Base-by-base conservation (phyloP, 2,888 invertebrate genomes). In the Chirona hameri region DNA sequence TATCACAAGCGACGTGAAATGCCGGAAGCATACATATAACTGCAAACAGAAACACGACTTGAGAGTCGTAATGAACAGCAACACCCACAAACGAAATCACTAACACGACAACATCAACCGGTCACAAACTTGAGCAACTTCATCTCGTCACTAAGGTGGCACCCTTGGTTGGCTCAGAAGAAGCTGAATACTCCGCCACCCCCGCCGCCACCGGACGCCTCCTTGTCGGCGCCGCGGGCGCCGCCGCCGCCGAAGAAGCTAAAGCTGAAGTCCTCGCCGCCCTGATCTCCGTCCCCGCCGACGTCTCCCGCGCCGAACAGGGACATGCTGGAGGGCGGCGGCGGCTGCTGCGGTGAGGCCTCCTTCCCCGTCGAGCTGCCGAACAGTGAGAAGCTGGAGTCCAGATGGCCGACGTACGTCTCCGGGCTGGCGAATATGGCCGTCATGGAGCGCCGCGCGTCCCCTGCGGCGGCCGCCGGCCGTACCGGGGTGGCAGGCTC, bases 251-350 rank as follows among this genome's bases (percentile, higher is more conserved):
- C 52, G 46, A 76, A 76, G 76, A 76, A 76, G 76, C 46, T 76
- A 24, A 76, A 76, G 76, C 46, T 76, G 76, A 76, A 76, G 76
- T 76, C 76, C 24, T 76, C 76, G 9, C 15, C 52, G 12, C 39
- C 46, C 46, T 76, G 76, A 1, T 76, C 76, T 39, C 21, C 76
- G 76, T 76, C 76, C 9, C 39, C 46, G 76, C 46, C 24, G 9
- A 39, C 76, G n/a, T 76, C 76, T 24, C 76, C 76, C 2, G 76
- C 76, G 21, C 76, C 76, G 46, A 76, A 76, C 24, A 76, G 76
- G 10, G 76, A 31, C 76, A 76, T 76, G 46, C 76, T 46, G 21
- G 76, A 76, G 10, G 15, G 76, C 9, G 46, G 7, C 46, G 52
- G 52, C 52, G 46, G 21, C 39, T 7, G 76, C 39, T 39, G 24